These are phyloP conservation scores for Calliphora vomitoria DNA, from an alignment of 2,888 invertebrate genomes.

Conservation along the genomic window DNA sequence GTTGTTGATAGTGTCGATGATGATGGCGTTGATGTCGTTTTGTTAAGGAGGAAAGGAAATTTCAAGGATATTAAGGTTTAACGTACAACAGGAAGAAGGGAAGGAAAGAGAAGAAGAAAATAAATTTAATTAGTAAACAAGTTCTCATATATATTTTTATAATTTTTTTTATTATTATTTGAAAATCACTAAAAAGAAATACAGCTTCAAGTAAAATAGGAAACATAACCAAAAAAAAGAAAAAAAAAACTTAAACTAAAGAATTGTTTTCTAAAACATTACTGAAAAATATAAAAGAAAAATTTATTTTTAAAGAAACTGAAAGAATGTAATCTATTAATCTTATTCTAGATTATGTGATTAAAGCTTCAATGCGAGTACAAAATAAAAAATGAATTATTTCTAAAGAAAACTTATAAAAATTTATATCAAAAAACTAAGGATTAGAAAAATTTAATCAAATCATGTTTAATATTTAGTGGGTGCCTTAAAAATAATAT, in stretches of 20 bases:
- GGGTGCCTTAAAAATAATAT: constrained; percentile 7
- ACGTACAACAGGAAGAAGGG: constrained; percentile 55
- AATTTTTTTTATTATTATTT: not conserved
- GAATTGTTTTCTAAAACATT: not conserved
- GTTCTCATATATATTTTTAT: constrained; percentile 2
- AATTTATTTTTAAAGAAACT: constrained; percentile 1
- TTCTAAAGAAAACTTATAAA: not conserved
- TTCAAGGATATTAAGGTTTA: constrained; percentile 67
- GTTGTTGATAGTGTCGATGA: not conserved
- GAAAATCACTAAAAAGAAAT: constrained; percentile 35
- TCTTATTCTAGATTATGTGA: constrained; percentile 14
- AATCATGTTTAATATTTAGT: constrained; percentile 33
- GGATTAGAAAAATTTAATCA: not conserved
- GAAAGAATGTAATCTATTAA: constrained; percentile 17
- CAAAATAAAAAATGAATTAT: not conserved
- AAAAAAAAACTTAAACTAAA: constrained; percentile 2
- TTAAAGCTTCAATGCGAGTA: constrained; percentile 23
- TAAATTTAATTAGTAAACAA: constrained; percentile 61
- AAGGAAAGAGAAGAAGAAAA: constrained; percentile 64
- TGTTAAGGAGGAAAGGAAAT: constrained; percentile 52
- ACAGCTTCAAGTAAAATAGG: constrained; percentile 39
- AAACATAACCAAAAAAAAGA: not conserved
- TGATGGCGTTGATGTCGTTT: constrained; percentile 13
- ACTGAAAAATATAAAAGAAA: not conserved
- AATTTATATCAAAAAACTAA: not conserved